Evolutionary conservation across 2,113 vertebrate species (phyloP), one percentile per base, ranked within the genome.

Genomic region (Myrmecobius fasciatus): DNA sequence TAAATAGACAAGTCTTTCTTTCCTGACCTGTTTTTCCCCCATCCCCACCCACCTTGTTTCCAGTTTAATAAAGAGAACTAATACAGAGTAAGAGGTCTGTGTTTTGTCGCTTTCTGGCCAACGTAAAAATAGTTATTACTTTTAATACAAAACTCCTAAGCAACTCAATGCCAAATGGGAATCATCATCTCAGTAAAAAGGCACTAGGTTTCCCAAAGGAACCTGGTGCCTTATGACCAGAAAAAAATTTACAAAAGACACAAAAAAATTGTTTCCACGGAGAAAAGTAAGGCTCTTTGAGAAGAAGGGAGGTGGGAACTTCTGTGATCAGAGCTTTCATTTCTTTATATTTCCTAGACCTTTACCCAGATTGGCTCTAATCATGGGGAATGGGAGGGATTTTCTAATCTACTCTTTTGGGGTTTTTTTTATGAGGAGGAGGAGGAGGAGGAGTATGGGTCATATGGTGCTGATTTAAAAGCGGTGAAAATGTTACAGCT

Each of bases 401-500:
- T 89, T 95, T 96, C 96, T 94, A n/a, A 36, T 94, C 92, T 83
- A 20, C 11, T n/a, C 14, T 95, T 67, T 96, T 96, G n/a, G n/a
- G 36, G 75, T 94, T 89, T 54, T 97, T 97, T 83, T 89, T 36
- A 93, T 92, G 94, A 2, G 25, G 92, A 94, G 89, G 97, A 97
- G 95, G 31, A 96, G 95, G 48, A 95, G 95, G 31, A 96, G 95
- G 43, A 95, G 95, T 94, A 95, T 96, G 89, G 46, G 96, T 97
- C 96, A 97, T 97, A 95, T 97, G 97, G 95, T 97, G 83, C 97
- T 97, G 91, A 97, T 98, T 97, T 97, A 96, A 94, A 96, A 93
- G 97, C 92, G 97, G 94, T 97, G 97, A 98, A 98, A 98, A 96
- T 95, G 97, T 97, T 97, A 95, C 97, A 94, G 95, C 91, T 96